phyloP scores from a whole-genome alignment of 2,888 invertebrate genomes.

The Heliconius aoede region DNA sequence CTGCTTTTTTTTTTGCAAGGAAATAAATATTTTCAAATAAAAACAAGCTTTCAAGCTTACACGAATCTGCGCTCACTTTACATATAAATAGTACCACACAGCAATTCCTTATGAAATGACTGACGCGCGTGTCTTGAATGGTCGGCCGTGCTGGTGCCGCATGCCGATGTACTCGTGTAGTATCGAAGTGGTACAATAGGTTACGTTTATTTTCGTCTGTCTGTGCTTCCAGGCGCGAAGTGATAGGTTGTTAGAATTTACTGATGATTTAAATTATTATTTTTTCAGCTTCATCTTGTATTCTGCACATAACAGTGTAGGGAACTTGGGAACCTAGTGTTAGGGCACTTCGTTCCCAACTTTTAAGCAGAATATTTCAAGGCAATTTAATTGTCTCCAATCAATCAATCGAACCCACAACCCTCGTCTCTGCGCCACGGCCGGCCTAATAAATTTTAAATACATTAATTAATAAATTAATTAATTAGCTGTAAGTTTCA shows the following conservation, averaged over 20 bases:
- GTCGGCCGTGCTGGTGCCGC: constrained; percentile 51
- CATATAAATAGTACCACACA: constrained; percentile 34
- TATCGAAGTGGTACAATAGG: constrained; percentile 62
- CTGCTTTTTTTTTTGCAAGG: too few species aligned
- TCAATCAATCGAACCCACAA: too few species aligned
- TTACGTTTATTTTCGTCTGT: constrained; percentile 74
- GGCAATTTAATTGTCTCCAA: too few species aligned
- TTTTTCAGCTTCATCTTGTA: too few species aligned
- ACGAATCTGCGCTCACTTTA: constrained; percentile 5
- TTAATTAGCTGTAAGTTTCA: too few species aligned
- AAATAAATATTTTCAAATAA: background rate
- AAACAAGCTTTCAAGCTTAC: background rate
- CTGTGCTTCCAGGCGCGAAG: constrained; percentile 62
- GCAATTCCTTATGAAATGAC: constrained; percentile 32
- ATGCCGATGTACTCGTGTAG: constrained; percentile 22
- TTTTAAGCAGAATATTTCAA: too few species aligned
- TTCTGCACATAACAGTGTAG: too few species aligned
- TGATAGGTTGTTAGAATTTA: background rate
- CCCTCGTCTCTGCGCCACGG: too few species aligned
- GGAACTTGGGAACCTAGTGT: too few species aligned
- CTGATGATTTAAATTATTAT: background rate
- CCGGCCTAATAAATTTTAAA: background rate
- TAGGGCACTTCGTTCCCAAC: too few species aligned
- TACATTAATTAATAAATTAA: constrained; percentile 11
- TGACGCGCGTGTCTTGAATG: constrained; percentile 46